phyloP scores from a whole-genome alignment of 2,113 vertebrate genomes.

The Tor tambroides region DNA sequence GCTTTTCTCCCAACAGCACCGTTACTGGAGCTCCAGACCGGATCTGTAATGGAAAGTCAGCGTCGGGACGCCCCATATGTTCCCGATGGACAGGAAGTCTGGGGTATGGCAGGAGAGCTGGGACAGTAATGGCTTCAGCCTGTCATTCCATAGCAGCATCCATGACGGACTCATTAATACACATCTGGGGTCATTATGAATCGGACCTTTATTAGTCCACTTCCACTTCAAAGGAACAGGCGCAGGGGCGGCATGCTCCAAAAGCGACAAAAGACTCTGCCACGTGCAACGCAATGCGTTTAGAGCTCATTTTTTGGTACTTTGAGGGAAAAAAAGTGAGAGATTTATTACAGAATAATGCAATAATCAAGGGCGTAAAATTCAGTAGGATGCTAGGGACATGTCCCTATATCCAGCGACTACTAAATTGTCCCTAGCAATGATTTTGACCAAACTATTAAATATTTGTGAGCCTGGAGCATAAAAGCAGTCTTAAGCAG shows the following conservation, averaged over 20 bases:
- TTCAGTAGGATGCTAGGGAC: too few relatives aligned
- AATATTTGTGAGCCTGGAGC: too few relatives aligned
- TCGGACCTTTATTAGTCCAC: slow-evolving; percentile 1
- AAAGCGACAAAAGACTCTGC: background rate
- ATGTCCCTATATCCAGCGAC: too few relatives aligned
- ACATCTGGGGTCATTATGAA: slow-evolving; percentile 49
- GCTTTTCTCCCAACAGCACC: background rate
- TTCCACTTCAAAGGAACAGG: slow-evolving; percentile 40
- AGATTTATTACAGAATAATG: background rate
- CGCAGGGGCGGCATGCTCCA: background rate
- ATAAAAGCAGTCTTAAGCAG: too few relatives aligned
- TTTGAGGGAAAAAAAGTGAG: background rate
- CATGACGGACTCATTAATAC: slow-evolving; percentile 45
- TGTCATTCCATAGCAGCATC: slow-evolving; percentile 33
- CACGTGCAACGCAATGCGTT: background rate
- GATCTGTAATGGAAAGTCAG: background rate
- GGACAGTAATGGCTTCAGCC: slow-evolving; percentile 16
- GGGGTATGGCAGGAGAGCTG: background rate
- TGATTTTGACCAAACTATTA: too few relatives aligned
- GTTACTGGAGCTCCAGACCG: too few relatives aligned
- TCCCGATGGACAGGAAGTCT: background rate
- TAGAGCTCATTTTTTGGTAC: background rate
- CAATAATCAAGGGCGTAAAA: background rate
- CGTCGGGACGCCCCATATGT: background rate
- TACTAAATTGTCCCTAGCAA: too few relatives aligned